A percentile compares a stretch with the other conserved stretches of the same genome.
Conservation (phyloP, 2,113 vertebrate species). For the Holacanthus passer region DNA sequence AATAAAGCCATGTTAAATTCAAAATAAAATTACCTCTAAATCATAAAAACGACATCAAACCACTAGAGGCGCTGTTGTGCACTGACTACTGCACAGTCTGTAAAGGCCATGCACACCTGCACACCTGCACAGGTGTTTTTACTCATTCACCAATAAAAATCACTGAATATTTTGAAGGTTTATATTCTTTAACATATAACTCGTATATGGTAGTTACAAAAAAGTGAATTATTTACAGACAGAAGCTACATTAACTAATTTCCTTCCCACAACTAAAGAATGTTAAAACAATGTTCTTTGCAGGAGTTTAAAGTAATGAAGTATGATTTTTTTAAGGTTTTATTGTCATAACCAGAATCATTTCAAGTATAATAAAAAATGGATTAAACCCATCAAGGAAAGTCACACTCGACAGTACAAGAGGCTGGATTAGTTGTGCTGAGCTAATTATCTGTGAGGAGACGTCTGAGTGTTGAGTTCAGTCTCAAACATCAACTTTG, state of each 20-base stretch:
- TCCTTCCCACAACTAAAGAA: no score
- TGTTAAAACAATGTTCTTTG: not conserved
- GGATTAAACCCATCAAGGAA: conserved; percentile 25
- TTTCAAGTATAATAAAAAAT: not conserved
- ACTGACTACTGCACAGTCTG: no score
- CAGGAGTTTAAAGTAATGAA: not conserved
- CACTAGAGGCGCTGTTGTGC: no score
- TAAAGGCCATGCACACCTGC: no score
- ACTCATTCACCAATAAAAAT: not conserved
- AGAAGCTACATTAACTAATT: not conserved
- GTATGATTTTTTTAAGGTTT: not conserved
- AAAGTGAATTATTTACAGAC: not conserved
- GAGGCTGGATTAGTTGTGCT: conserved; percentile 12
- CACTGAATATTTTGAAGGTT: no score
- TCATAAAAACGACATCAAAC: no score
- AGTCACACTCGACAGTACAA: conserved; percentile 17
- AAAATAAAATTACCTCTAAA: no score
- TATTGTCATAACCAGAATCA: not conserved
- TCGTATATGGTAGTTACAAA: not conserved
- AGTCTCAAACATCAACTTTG: conserved; percentile 49
- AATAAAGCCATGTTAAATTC: no score
- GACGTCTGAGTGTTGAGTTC: conserved; percentile 10
- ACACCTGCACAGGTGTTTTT: not conserved
- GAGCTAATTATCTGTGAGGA: conserved; percentile 13
- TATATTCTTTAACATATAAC: no score